Base-by-base conservation (phyloP, 2,888 invertebrate species). In the Drosophila paucipuncta region DNA sequence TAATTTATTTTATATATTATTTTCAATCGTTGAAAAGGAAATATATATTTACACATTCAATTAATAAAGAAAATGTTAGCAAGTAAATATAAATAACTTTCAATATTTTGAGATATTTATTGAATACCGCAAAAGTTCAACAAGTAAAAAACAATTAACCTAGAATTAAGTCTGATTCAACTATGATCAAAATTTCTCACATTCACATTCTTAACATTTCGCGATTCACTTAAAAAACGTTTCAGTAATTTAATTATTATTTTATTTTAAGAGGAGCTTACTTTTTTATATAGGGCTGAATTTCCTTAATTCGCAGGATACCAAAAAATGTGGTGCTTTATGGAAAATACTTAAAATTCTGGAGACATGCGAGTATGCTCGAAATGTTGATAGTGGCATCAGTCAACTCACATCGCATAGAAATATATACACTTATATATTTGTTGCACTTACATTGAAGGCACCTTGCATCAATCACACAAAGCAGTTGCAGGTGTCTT, bases 401-500 rank as follows among this genome's bases (percentile, higher is more conserved):
- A 25, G 25, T 47, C 25, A 47, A 25, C 47, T 47, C 2, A 25
- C 47, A 25, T 25, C 47, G 7, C 25, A n/a, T n/a, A n/a, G n/a
- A n/a, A n/a, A n/a, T 4, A 30, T 10, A 6, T 22, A 13, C 22
- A 22, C 2, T 22, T 16, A 16, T 22, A 16, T 10, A 16, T 53
- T n/a, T 37, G n/a, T 30, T 39, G 39, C 37, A n/a, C 4, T 28
- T 57, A 13, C 11, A 18, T 16, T 41, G 30, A n/a, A 10, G 31
- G 10, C 28, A 33, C 11, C 33, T 47, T 16, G 22, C 37, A 76
- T 78, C 47, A 57, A 67, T 60, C 68, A 57, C 39, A 30, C 41
- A 16, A 49, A 22, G n/a, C 68, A 22, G 50, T 61, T 31, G 37
- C 60, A 41, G 47, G 33, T 73, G 50, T 37, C 39, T 63, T 55